These are phyloP conservation scores for Ptilodon capucinus DNA, from an alignment of 2,888 invertebrate genomes.

Conservation along the genomic window DNA sequence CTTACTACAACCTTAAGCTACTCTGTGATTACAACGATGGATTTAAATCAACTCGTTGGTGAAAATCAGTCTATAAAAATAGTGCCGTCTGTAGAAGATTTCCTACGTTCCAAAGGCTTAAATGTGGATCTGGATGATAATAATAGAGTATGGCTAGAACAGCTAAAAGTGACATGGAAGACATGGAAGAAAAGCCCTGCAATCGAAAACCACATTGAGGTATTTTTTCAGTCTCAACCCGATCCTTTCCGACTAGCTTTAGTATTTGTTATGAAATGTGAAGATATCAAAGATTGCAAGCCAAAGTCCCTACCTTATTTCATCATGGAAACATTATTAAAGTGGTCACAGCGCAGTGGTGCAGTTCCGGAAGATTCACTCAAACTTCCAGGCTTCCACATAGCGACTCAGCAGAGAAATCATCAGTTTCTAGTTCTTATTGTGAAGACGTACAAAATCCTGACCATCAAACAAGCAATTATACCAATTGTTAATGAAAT, in stretches of 20 bases:
- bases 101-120: conserved; percentile 60
- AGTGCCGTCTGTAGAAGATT: conserved; percentile 73
- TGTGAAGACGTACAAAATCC: conserved; percentile 85
- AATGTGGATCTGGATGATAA: conserved; percentile 68
- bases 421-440: conserved; percentile 84
- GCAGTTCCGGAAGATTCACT: conserved; percentile 73
- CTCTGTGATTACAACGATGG: no score
- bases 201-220: conserved; percentile 71
- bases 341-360: conserved; percentile 66
- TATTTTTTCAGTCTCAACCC: conserved; percentile 72
- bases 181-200: conserved; percentile 82
- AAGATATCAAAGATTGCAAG: conserved; percentile 85
- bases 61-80: conserved; percentile 72
- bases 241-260: conserved; percentile 85
- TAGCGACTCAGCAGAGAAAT: conserved; percentile 86
- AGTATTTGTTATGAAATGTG: conserved; percentile 83
- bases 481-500: conserved; percentile 83
- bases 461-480: conserved; percentile 83
- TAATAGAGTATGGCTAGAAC: conserved; percentile 62
- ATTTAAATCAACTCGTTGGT: conserved; percentile 54
- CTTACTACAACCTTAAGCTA: no score
- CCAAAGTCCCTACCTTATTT: conserved; percentile 83
- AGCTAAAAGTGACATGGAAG: conserved; percentile 69
- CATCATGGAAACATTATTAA: conserved; percentile 84
- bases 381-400: conserved; percentile 88